phyloP scores from a whole-genome alignment of 2,797 vertebrate genomes.

The Brachyalestes nurse region DNA sequence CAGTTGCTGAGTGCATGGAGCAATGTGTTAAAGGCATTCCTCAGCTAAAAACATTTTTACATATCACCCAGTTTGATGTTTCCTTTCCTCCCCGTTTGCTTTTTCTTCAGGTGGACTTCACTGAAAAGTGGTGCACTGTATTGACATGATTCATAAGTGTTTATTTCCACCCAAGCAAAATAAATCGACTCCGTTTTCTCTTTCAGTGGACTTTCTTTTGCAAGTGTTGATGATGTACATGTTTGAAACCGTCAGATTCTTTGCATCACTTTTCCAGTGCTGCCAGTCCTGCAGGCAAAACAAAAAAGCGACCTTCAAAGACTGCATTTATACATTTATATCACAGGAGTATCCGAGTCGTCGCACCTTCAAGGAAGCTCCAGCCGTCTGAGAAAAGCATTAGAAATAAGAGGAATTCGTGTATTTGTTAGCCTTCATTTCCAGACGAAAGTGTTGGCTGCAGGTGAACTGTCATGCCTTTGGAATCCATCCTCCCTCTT shows the following conservation, averaged over 20 bases:
- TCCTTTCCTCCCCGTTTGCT: neutral
- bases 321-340: too few species aligned
- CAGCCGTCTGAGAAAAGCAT: neutral
- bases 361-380: neutral
- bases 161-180: neutral
- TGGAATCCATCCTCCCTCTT: neutral
- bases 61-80: neutral
- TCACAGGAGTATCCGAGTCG: too few species aligned
- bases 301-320: too few species aligned
- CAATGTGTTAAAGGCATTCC: too few species aligned
- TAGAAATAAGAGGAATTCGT: neutral
- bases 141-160: neutral
- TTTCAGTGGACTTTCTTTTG: too few species aligned
- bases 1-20: too few species aligned
- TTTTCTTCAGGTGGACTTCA: too few species aligned
- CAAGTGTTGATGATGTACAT: neutral
- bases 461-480: neutral
- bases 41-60: too few species aligned
- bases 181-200: too few species aligned
- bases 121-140: too few species aligned
- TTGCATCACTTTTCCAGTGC: neutral
- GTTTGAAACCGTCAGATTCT: neutral
- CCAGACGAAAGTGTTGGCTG: slow-evolving; percentile 2
- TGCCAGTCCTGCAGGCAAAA: too few species aligned
- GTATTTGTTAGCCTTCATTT: slow-evolving; percentile 4